Conservation (phyloP, 1,140 invertebrate species). For the Acromyrmex charruanus region DNA sequence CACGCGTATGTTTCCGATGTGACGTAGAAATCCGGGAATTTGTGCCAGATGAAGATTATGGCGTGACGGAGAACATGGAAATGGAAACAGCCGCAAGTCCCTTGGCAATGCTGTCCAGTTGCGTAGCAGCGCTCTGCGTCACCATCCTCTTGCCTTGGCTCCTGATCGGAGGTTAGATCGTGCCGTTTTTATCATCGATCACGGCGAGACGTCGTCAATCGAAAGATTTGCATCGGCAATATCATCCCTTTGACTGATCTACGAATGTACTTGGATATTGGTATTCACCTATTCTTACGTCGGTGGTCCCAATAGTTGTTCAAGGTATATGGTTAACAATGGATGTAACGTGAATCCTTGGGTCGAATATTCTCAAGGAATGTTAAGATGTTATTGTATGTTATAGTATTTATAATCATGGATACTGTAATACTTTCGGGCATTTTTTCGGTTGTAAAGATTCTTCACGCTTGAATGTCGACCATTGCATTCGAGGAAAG, state of each 20-base stretch:
- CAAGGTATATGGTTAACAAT: not conserved
- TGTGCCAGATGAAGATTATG: conserved; percentile 84
- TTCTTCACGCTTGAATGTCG: not conserved
- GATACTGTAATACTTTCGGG: not conserved
- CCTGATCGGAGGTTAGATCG: conserved; percentile 82
- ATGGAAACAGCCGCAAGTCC: conserved; percentile 81
- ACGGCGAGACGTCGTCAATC: not conserved
- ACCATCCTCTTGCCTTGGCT: conserved; percentile 85
- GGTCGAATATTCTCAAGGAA: not conserved
- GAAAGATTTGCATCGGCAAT: not conserved
- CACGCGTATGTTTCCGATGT: conserved; percentile 85
- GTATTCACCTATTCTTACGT: not conserved
- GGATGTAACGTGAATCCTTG: not conserved
- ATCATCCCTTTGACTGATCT: conserved; percentile 7
- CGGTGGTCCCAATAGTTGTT: conserved; percentile 1
- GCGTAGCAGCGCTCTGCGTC: conserved; percentile 84
- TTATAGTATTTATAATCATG: not conserved
- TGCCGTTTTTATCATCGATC: not conserved
- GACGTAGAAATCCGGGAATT: conserved; percentile 86
- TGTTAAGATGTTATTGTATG: conserved; percentile 2
- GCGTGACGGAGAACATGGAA: conserved; percentile 66
- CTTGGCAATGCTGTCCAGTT: conserved; percentile 85
- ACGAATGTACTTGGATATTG: not conserved
- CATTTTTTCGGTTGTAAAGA: not conserved
- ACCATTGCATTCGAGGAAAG: not conserved